Conservation (phyloP, 2,888 invertebrate species). For the Gibbula magus region DNA sequence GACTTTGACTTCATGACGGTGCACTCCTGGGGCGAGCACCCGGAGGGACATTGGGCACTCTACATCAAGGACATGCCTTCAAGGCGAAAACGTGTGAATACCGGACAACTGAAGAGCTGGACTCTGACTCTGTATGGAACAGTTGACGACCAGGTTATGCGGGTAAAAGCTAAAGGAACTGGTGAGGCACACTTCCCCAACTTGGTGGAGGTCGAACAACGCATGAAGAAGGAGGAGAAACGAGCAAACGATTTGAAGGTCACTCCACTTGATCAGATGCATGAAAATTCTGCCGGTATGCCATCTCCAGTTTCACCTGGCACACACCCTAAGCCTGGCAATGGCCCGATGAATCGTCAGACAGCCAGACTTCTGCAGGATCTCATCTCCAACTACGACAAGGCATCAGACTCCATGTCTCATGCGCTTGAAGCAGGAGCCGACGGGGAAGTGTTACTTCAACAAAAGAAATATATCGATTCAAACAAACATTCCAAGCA, state of each 20-base stretch:
- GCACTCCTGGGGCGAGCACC: slow-evolving; percentile 71
- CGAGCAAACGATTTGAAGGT: not conserved
- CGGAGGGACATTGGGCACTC: slow-evolving; percentile 68
- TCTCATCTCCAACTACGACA: too few relatives aligned
- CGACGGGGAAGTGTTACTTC: too few relatives aligned
- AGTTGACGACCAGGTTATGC: slow-evolving; percentile 23
- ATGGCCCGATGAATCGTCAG: too few relatives aligned
- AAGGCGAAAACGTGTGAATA: not conserved
- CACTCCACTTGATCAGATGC: not conserved
- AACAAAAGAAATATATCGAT: too few relatives aligned
- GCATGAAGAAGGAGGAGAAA: not conserved
- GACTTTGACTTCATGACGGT: slow-evolving; percentile 72
- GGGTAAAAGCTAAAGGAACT: not conserved
- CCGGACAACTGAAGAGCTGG: slow-evolving; percentile 36
- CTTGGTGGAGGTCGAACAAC: not conserved
- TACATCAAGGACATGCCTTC: slow-evolving; percentile 55
- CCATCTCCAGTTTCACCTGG: too few relatives aligned
- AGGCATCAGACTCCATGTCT: too few relatives aligned
- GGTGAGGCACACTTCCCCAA: not conserved
- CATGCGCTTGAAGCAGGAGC: too few relatives aligned
- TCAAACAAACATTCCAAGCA: not conserved
- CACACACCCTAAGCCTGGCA: too few relatives aligned
- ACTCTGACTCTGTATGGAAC: slow-evolving; percentile 42
- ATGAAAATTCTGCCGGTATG: too few relatives aligned
- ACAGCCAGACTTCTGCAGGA: too few relatives aligned